Percentiles rank a stretch among this genome's conserved stretches.
These are phyloP conservation scores for Drosophila sechellia DNA, from an alignment of 1,140 invertebrate species.

Conservation along the genomic window DNA sequence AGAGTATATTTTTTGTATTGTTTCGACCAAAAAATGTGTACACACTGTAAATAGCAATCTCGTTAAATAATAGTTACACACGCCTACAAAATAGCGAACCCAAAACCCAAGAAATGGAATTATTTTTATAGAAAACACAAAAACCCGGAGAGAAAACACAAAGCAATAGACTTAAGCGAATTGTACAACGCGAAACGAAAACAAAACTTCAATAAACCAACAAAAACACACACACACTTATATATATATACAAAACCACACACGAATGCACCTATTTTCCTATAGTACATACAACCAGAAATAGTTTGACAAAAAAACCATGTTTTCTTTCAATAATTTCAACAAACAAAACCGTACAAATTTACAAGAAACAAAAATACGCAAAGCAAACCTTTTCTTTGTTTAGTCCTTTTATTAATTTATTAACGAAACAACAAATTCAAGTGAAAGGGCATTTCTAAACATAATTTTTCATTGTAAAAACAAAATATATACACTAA, in stretches of 20 bases:
- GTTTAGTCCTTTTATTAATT: slow-evolving; percentile 48
- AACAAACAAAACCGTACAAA: slow-evolving; percentile 71
- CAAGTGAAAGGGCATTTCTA: slow-evolving; percentile 62
- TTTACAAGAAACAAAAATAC: slow-evolving; percentile 54
- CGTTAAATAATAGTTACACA: slow-evolving; percentile 77
- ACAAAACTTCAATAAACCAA: slow-evolving; percentile 60
- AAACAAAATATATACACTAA: slow-evolving; percentile 44
- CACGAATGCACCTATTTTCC: slow-evolving; percentile 72
- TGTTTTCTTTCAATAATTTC: slow-evolving; percentile 44
- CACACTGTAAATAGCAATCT: slow-evolving; percentile 77
- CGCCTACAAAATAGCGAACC: slow-evolving; percentile 19
- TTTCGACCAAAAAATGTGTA: slow-evolving; percentile 42
- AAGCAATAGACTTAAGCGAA: slow-evolving; percentile 72
- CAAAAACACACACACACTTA: slow-evolving; percentile 42
- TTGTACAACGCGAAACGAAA: slow-evolving; percentile 56
- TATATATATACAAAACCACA: slow-evolving; percentile 25
- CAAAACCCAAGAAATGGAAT: slow-evolving; percentile 42
- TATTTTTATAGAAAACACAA: slow-evolving; percentile 53
- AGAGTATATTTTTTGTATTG: slow-evolving; percentile 34
- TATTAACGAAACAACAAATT: slow-evolving; percentile 42
- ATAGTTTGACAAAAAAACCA: slow-evolving; percentile 30
- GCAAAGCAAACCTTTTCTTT: slow-evolving; percentile 27
- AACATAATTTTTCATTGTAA: slow-evolving; percentile 36
- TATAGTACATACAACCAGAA: slow-evolving; percentile 65
- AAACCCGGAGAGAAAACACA: slow-evolving; percentile 51